These are phyloP conservation scores for Bombyx mandarina DNA, from an alignment of 1,140 invertebrate species.

Conservation along the genomic window DNA sequence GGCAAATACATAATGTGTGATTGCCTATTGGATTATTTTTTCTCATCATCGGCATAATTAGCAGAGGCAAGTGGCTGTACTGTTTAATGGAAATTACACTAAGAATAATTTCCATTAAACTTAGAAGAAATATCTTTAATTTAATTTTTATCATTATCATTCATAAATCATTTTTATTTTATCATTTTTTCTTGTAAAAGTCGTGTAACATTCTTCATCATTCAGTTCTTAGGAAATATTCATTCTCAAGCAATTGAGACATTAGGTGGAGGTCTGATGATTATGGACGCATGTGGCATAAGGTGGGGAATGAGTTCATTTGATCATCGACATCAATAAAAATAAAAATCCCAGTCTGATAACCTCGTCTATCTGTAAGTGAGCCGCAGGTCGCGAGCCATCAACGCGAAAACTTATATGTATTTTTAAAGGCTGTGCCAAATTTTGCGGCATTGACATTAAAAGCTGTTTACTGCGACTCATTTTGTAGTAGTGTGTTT, in stretches of 20 bases:
- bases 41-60: too few species aligned
- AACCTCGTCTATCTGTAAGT: slow-evolving; percentile 5
- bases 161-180: too few species aligned
- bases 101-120: too few species aligned
- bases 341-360: neutral
- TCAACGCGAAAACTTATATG: neutral
- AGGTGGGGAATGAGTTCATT: neutral
- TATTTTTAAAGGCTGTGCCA: slow-evolving; percentile 6
- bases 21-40: too few species aligned
- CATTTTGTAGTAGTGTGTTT: neutral
- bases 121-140: too few species aligned
- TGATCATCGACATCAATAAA: neutral
- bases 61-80: neutral
- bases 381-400: neutral
- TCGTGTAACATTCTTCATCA: too few species aligned
- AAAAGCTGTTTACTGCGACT: neutral
- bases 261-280: neutral
- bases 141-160: too few species aligned
- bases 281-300: neutral
- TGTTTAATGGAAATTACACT: neutral
- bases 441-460: slow-evolving; percentile 13
- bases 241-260: neutral
- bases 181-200: too few species aligned
- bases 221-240: neutral
- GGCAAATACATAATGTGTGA: too few species aligned